Evolutionary conservation across 2,113 vertebrate species (phyloP), one percentile per base, ranked within the genome.

Genomic region (Tychaedon coryphoeus): DNA sequence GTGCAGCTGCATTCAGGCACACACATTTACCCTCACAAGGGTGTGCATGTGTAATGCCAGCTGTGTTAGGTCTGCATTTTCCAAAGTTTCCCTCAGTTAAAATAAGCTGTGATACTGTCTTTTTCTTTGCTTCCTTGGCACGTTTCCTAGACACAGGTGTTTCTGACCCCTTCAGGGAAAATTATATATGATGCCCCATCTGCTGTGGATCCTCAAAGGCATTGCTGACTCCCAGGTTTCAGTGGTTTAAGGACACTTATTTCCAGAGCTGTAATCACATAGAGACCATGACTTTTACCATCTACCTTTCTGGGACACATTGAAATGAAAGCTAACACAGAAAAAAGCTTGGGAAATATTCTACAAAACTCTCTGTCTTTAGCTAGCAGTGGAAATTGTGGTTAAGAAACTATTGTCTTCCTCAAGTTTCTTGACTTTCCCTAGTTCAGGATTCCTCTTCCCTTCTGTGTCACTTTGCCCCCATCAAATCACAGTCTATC

Each of bases 161-260:
- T 86, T 90, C 81, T 96, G 78, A 91, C 74, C 91, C 53, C 69
- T 91, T 91, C 61, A 53, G 91, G 76, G 56, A 70, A 56, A 92
- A 66, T 71, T 54, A 54, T 88, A 51, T 62, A 48, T 36, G 64
- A 58, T 88, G 79, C 47, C 56, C 76, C 89, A 91, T 93, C 88
- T 95, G 86, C 80, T 93, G 57, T 65, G 81, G 48, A 61, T 92
- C 45, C 69, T 89, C 53, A 74, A 67, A 93, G 72, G 72, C 65
- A 67, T 19, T 78, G 72, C 65, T 92, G 76, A 84, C 48, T 89
- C 79, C 73, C 43, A 71, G 64, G 43, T 89, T 94, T 94, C 66
- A 48, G 38, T 48, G 31, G 38, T 90, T 94, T 77, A 86, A 83
- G 64, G 17, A 73, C 47, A 70, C 48, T 88, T 13, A 40, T 62